Evolutionary conservation across 2,113 vertebrate genomes (phyloP), one percentile per base, ranked within the genome.

Genomic region (Bungarus multicinctus): DNA sequence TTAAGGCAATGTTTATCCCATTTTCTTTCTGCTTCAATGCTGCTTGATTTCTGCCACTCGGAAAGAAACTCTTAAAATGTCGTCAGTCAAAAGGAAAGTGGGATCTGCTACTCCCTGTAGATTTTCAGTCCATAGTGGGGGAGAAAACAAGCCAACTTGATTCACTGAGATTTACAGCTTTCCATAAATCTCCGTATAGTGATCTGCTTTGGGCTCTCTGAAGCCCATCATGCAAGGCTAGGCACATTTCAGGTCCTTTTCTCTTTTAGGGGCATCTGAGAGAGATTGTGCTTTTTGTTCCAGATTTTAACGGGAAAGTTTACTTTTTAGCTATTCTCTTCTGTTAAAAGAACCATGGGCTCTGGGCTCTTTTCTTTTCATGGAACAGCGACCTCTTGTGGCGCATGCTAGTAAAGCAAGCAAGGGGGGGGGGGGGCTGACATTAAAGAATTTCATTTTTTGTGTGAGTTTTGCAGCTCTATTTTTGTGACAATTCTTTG

Each of bases 321-420:
- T 18, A 27, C 12, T 39, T 43, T 25, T 27, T 55, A 50, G 25
- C 5, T 11, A 5, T 60, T 11, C 30, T 43, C 85, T 91, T 7
- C 0, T 85, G 69, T 89, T 91, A 39, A 23, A 58, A 91, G 57
- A 81, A 34, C 5, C 0, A 14, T 25, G 86, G 27, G 45, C 22
- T 91, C 47, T 85, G 90, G 4, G 30, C 12, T 96, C 25, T 14
- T n/a, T 16, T 69, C 64, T 96, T 95, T 81, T 43, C 94, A 96
- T 96, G 93, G 87, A 96, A 97, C 96, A 96, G 95, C 96, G 97
- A 97, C 97, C 97, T 96, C 97, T 97, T 96, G 96, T 96, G 97
- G 97, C 47, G 0, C 93, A 90, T 89, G 92, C 92, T 90, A 91
- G 52, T 0, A 0, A 89, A 95, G 89, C 92, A 90, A 94, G 47